Conservation (phyloP, 2,888 invertebrate genomes). For the Nephrotoma appendiculata region DNA sequence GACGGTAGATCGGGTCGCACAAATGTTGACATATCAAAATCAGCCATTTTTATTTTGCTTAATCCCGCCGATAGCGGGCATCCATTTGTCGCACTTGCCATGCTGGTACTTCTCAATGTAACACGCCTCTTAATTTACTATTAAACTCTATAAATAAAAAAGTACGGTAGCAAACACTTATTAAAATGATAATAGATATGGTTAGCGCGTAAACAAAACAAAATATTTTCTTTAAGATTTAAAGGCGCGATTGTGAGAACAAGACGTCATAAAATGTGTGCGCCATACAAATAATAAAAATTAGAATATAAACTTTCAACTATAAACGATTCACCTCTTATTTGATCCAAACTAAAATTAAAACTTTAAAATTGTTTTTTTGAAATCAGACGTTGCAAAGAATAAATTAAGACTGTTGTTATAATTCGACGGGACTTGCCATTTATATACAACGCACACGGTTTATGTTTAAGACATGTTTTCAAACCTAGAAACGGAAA, state of each 20-base stretch:
- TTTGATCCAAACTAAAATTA: neutral
- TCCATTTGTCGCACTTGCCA: neutral
- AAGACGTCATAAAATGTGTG: neutral
- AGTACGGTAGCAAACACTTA: neutral
- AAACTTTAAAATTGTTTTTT: neutral
- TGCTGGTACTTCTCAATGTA: neutral
- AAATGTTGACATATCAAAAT: conserved; percentile 2
- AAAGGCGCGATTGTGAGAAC: neutral
- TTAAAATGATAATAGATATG: neutral
- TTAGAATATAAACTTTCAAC: too few species aligned
- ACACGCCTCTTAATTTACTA: neutral
- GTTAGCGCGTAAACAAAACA: too few species aligned
- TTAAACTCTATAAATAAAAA: neutral
- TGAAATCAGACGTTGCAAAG: neutral
- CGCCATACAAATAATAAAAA: neutral
- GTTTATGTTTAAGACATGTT: neutral
- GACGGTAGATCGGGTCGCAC: neutral
- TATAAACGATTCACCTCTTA: neutral
- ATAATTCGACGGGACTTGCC: neutral
- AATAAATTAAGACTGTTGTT: neutral
- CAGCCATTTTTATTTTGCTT: neutral
- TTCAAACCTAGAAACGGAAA: neutral
- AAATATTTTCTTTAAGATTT: neutral
- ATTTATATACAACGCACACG: neutral
- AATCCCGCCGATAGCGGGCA: neutral